Evolutionary conservation across 2,113 vertebrate species (phyloP).

Genomic region (Narcine bancroftii): DNA sequence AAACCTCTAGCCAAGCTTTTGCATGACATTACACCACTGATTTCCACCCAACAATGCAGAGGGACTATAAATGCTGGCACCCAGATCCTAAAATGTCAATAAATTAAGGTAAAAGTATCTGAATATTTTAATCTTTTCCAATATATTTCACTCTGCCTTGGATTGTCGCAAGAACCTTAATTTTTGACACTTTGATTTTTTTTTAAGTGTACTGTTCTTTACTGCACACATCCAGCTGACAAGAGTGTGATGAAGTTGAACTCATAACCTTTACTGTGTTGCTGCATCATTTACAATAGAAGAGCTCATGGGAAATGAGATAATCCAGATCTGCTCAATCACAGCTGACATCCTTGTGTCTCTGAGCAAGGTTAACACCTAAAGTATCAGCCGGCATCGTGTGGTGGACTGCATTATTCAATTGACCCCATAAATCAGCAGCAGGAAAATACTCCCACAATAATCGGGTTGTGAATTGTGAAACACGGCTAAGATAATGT

Average conservation of each 20-base stretch:
- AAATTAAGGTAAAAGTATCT: too few relatives aligned
- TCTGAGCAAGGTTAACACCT: background rate
- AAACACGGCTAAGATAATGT: too few relatives aligned
- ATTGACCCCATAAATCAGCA: background rate
- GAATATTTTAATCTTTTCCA: background rate
- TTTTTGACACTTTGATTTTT: background rate
- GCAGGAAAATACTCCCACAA: background rate
- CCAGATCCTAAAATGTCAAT: too few relatives aligned
- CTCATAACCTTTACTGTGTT: background rate
- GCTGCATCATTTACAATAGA: background rate
- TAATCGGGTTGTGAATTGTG: background rate
- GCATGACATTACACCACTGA: too few relatives aligned
- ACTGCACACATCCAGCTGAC: background rate
- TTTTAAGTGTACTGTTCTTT: background rate
- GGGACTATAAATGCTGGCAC: too few relatives aligned
- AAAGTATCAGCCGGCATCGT: background rate
- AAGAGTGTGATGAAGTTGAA: background rate
- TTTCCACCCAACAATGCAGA: too few relatives aligned
- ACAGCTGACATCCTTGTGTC: background rate
- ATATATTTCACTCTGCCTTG: background rate
- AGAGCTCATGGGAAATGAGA: constrained; percentile 14
- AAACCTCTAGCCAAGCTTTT: too few relatives aligned
- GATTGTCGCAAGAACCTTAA: background rate
- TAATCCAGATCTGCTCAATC: constrained; percentile 13
- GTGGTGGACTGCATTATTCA: background rate